Base-by-base conservation (phyloP, 2,113 vertebrate genomes). In the Pangasianodon gigas region DNA sequence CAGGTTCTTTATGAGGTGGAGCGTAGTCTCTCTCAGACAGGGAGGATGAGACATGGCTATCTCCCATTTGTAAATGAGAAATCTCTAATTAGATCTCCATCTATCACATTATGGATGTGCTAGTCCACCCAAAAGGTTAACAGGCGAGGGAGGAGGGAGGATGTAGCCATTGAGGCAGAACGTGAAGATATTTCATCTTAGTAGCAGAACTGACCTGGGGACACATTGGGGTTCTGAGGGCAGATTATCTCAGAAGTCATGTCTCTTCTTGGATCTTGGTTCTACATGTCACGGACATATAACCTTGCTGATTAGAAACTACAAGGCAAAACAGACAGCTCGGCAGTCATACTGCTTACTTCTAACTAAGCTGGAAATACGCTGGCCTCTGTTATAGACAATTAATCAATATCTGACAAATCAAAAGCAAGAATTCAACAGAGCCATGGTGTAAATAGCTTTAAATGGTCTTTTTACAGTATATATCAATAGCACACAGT, bases 11-110 rank as follows among this genome's bases (percentile, higher is more conserved):
- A 24, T 6, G 6, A 32, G 37, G 37, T 67, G 60, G 24, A 48
- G 56, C 8, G 3, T 90, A 85, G 79, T 92, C 88, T 77, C 56
- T 79, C 11, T 77, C 67, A 88, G 93, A 94, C 88, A 92, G 95
- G 94, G 94, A 95, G 95, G 94, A 94, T 92, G 93, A 94, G 94
- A 80, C 90, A 87, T 89, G 90, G 87, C 88, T 95, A 93, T 95
- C 92, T 83, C 56, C 91, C 84, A 93, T 91, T 93, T 93, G 93
- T 94, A 94, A 93, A 95, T 91, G 93, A 92, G 92, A 94, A 92
- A 92, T 86, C 88, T 41, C 92, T 94, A 94, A 95, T 95, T 95
- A 95, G 92, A 92, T 92, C 92, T 67, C 62, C 92, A 93, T 92
- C 87, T 87, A 91, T 95, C 93, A 92, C 92, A 94, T 48, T 46